Conservation (phyloP, 2,113 vertebrate genomes). For the Marmota flaviventris region DNA sequence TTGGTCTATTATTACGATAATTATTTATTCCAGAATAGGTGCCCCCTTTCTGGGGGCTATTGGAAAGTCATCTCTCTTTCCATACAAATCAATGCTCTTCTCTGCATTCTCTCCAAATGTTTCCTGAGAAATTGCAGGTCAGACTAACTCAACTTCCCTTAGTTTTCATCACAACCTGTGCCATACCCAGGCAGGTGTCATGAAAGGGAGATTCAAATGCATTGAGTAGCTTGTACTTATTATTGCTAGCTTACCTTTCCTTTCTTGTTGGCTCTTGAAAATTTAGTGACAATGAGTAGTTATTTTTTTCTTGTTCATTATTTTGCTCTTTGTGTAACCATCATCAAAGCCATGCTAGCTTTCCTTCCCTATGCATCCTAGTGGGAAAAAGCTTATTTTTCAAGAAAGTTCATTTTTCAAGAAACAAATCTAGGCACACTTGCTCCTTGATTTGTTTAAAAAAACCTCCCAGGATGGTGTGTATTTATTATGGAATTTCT, state of each 20-base stretch:
- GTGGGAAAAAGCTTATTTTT: neutral
- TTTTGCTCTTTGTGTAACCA: neutral
- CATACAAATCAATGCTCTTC: slow-evolving; percentile 9
- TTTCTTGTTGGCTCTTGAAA: neutral
- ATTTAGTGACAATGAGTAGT: neutral
- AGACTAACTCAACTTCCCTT: neutral
- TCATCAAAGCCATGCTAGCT: neutral
- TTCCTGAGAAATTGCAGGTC: neutral
- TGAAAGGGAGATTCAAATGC: neutral
- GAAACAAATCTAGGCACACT: neutral
- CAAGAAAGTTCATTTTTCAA: neutral
- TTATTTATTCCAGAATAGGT: slow-evolving; percentile 59
- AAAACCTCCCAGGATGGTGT: neutral
- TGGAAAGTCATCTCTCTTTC: slow-evolving; percentile 50
- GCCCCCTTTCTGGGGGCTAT: slow-evolving; percentile 16
- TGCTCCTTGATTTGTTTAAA: neutral
- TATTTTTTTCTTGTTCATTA: neutral
- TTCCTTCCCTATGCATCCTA: neutral
- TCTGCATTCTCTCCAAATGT: neutral
- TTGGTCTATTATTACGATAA: slow-evolving; percentile 1
- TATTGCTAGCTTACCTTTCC: neutral
- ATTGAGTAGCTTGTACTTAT: neutral
- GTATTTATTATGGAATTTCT: neutral
- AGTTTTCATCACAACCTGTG: neutral
- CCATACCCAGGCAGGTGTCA: neutral